Evolutionary conservation across 2,888 invertebrate genomes (phyloP).

Genomic region (Noctua janthe): DNA sequence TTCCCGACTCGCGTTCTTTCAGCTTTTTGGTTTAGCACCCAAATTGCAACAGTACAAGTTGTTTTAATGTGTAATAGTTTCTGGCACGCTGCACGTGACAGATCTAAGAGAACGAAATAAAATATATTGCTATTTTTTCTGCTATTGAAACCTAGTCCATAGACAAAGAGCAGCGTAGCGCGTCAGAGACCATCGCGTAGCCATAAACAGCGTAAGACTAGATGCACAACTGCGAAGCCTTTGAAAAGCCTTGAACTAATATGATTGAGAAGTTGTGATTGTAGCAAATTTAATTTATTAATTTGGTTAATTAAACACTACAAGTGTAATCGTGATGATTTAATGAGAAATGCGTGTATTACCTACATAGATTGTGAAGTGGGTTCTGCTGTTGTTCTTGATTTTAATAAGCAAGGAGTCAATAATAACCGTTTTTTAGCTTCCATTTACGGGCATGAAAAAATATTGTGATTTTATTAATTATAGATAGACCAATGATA

Average conservation of each 20-base stretch:
- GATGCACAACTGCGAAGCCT: too few species aligned
- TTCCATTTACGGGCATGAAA: neutral
- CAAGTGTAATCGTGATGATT: conserved; percentile 12
- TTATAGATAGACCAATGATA: neutral
- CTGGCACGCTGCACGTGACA: too few species aligned
- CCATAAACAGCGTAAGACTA: too few species aligned
- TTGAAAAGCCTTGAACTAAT: too few species aligned
- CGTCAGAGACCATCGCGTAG: neutral
- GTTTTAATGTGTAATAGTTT: too few species aligned
- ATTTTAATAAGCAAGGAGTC: neutral
- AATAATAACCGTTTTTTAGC: neutral
- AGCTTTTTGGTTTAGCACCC: too few species aligned
- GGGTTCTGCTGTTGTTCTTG: conserved; percentile 27
- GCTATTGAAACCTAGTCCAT: too few species aligned
- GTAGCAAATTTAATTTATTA: neutral
- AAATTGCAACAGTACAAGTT: too few species aligned
- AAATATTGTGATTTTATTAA: neutral
- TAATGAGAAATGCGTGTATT: neutral
- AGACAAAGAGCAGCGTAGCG: neutral
- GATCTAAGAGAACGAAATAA: too few species aligned
- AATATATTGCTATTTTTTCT: too few species aligned
- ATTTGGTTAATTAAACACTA: conserved; percentile 17
- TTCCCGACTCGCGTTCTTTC: too few species aligned
- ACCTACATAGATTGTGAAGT: neutral
- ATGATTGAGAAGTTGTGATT: neutral